Conservation (phyloP, 2,113 vertebrate species). For the Chlorodrepanis virens region DNA sequence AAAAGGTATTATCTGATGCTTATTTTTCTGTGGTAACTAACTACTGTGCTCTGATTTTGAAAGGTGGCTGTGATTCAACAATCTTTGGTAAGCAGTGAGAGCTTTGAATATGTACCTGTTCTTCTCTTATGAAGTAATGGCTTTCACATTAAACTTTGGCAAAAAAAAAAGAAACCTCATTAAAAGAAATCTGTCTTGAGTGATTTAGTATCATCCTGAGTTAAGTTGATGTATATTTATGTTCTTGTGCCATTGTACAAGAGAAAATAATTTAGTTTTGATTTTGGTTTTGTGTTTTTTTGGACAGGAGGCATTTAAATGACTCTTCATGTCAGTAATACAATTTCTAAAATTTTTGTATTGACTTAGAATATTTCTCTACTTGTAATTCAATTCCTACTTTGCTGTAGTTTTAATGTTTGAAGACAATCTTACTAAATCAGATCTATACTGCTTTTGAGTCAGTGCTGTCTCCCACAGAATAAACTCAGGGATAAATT, state of each 20-base stretch:
- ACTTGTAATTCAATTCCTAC: neutral
- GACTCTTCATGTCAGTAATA: neutral
- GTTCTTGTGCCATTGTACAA: neutral
- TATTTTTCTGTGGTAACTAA: neutral
- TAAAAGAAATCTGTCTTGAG: neutral
- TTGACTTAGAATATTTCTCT: neutral
- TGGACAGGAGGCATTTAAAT: neutral
- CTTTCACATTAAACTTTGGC: neutral
- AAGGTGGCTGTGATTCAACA: neutral
- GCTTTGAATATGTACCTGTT: neutral
- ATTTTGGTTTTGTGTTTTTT: neutral
- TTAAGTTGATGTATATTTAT: neutral
- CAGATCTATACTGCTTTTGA: neutral
- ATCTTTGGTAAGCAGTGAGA: neutral
- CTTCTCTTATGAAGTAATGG: neutral
- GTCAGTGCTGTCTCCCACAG: neutral
- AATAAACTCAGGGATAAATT: neutral
- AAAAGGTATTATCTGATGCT: neutral
- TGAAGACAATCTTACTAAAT: neutral
- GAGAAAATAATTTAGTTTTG: neutral
- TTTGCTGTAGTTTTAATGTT: neutral
- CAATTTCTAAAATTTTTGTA: neutral
- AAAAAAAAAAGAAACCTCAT: neutral
- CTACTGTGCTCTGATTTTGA: neutral
- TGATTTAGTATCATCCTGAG: neutral